Conservation (phyloP, 2,888 invertebrate genomes). For the Caenorhabditis drosophilae region DNA sequence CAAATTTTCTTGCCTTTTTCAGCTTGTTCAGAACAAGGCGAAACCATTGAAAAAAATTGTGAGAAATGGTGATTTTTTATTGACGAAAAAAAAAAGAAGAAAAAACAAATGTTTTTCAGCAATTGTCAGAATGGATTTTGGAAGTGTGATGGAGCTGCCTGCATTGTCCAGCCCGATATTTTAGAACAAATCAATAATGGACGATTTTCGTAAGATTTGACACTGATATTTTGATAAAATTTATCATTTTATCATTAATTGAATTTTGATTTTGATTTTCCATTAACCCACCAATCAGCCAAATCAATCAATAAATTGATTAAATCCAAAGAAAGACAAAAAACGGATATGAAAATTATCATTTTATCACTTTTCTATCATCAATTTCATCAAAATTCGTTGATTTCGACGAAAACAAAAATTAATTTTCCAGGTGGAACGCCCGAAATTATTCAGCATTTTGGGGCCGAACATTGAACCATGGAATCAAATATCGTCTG, state of each 20-base stretch:
- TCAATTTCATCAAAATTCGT: slow-evolving; percentile 1
- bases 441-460: slow-evolving; percentile 84
- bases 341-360: background rate
- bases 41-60: slow-evolving; percentile 53
- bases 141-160: slow-evolving; percentile 77
- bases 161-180: slow-evolving; percentile 80
- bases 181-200: slow-evolving; percentile 77
- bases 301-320: no score
- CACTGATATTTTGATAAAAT: no score
- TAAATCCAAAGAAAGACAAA: no score
- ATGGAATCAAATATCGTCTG: slow-evolving; percentile 80
- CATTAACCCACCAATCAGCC: no score
- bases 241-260: no score
- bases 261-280: no score
- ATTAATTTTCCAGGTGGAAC: slow-evolving; percentile 83
- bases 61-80: slow-evolving; percentile 53
- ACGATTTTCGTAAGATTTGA: slow-evolving; percentile 69
- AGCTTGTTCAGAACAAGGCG: slow-evolving; percentile 63
- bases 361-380: background rate
- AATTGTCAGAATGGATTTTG: slow-evolving; percentile 70
- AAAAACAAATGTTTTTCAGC: slow-evolving; percentile 63
- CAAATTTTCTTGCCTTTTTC: slow-evolving; percentile 23
- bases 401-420: no score
- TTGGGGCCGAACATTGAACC: slow-evolving; percentile 82
- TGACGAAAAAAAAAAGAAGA: background rate